Evolutionary conservation across 1,140 invertebrate species (phyloP).

Genomic region (Leguminivora glycinivorella): DNA sequence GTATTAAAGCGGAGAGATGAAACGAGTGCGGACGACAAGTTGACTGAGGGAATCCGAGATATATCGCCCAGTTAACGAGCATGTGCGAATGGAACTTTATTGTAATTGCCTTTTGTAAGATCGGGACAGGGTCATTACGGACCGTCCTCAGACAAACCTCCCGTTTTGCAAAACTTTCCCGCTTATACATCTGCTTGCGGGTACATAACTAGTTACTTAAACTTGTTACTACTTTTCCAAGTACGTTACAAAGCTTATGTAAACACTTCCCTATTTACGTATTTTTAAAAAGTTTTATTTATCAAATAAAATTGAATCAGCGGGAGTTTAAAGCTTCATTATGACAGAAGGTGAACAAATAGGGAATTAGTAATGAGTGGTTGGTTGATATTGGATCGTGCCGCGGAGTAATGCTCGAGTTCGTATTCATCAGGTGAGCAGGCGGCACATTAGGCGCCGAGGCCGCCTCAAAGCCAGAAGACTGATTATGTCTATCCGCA

Average conservation of each 20-base stretch:
- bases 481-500: slow-evolving; percentile 78
- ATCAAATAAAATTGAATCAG: background rate
- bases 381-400: slow-evolving; percentile 71
- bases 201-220: slow-evolving; percentile 23
- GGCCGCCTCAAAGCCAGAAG: slow-evolving; percentile 77
- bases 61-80: slow-evolving; percentile 77
- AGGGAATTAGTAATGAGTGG: slow-evolving; percentile 42
- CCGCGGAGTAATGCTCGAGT: slow-evolving; percentile 47
- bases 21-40: slow-evolving; percentile 56
- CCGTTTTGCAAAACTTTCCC: slow-evolving; percentile 58
- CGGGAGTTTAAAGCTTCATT: background rate
- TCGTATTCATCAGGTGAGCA: slow-evolving; percentile 70
- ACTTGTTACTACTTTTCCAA: slow-evolving; percentile 9
- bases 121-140: slow-evolving; percentile 72
- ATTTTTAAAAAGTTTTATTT: background rate
- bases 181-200: slow-evolving; percentile 31
- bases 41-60: slow-evolving; percentile 63
- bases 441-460: slow-evolving; percentile 69
- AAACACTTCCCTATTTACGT: background rate
- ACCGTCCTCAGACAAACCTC: slow-evolving; percentile 52
- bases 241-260: background rate
- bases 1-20: slow-evolving; percentile 49
- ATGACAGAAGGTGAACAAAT: background rate
- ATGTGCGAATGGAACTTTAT: slow-evolving; percentile 77
- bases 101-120: slow-evolving; percentile 79